Evolutionary conservation across 2,113 vertebrate genomes (phyloP).

Genomic region (Oxygymnocypris stewartii): DNA sequence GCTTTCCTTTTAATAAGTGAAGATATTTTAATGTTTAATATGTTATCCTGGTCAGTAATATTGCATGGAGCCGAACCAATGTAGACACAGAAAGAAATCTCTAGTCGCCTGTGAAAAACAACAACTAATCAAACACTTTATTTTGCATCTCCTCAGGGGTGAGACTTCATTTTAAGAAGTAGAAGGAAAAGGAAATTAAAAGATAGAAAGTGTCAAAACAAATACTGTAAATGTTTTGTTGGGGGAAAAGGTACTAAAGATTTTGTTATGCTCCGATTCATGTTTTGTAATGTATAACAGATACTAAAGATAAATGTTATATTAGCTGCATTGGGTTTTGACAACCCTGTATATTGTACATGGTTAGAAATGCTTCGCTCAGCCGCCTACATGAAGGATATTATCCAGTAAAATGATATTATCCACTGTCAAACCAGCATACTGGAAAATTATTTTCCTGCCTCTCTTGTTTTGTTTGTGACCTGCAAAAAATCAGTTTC

Average conservation of each 20-base stretch:
- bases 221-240: not conserved
- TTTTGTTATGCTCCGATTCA: not conserved
- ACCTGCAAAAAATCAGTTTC: constrained; percentile 18
- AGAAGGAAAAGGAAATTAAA: not conserved
- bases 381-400: not conserved
- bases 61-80: not conserved
- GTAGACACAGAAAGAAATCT: constrained; percentile 10
- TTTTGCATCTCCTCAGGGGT: constrained; percentile 38
- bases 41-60: not conserved
- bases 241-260: not conserved
- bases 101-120: constrained; percentile 29
- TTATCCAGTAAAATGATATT: constrained; percentile 21
- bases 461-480: not conserved
- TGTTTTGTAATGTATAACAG: not conserved
- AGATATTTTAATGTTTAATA: not conserved
- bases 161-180: constrained; percentile 29
- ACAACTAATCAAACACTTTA: constrained; percentile 41
- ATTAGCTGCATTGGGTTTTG: not conserved
- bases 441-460: constrained; percentile 14
- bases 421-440: constrained; percentile 21
- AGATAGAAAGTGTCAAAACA: constrained; percentile 1
- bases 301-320: not conserved
- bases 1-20: not conserved
- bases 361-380: not conserved
- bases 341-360: not conserved